phyloP scores from a whole-genome alignment of 2,888 invertebrate species.

The Stenichneumon culpator region DNA sequence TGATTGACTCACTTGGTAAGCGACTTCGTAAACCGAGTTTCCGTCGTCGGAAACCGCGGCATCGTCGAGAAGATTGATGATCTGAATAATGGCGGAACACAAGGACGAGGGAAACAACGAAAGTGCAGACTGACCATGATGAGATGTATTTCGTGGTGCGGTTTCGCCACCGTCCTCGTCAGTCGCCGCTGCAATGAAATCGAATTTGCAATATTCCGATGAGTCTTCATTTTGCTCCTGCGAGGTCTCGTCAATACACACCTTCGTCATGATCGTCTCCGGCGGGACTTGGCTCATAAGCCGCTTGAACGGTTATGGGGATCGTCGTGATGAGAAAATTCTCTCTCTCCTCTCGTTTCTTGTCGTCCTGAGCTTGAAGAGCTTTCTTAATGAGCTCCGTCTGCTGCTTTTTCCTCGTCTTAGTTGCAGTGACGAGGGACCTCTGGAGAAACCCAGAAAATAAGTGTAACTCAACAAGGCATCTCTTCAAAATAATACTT shows the following conservation, averaged over 20 bases:
- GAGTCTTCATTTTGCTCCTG: not conserved
- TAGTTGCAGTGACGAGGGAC: conserved; percentile 98
- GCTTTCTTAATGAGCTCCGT: conserved; percentile 99
- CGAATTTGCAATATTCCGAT: conserved; percentile 73
- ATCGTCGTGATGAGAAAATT: conserved; percentile 98
- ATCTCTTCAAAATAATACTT: conserved; percentile 82
- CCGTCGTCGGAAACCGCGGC: conserved; percentile 98
- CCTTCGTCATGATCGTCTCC: conserved; percentile 96
- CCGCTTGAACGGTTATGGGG: conserved; percentile 97
- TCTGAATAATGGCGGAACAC: conserved; percentile 97
- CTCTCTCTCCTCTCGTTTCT: conserved; percentile 97
- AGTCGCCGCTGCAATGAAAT: conserved; percentile 81
- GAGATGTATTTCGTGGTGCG: conserved; percentile 89
- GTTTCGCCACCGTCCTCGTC: conserved; percentile 89
- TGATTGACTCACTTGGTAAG: conserved; percentile 92
- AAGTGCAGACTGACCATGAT: conserved; percentile 96
- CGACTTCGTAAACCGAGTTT: conserved; percentile 98
- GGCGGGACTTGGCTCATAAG: conserved; percentile 96
- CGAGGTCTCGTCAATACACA: conserved; percentile 74
- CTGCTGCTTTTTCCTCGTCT: conserved; percentile 99
- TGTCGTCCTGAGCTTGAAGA: conserved; percentile 97
- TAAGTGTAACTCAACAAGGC: conserved; percentile 49
- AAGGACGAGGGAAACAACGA: conserved; percentile 98
- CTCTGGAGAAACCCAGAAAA: conserved; percentile 86
- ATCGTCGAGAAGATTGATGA: conserved; percentile 97